Evolutionary conservation across 2,888 invertebrate genomes (phyloP).

Genomic region (Rhamphomyia laevipes): DNA sequence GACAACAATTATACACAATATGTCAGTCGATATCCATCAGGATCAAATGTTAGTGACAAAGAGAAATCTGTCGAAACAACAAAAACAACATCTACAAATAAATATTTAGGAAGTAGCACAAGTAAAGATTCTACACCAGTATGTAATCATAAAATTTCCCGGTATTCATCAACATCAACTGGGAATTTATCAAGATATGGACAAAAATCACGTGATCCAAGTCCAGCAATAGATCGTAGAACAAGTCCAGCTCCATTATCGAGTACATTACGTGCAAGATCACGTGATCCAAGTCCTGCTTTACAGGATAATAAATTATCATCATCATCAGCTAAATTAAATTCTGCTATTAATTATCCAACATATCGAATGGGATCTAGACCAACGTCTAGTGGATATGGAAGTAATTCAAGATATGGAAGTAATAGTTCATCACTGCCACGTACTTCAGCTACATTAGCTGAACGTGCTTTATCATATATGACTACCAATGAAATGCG

Average conservation of each 20-base stretch:
- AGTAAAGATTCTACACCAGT: not conserved
- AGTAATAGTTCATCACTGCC: not conserved
- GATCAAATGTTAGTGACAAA: conserved; percentile 18
- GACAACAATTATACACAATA: conserved; percentile 26
- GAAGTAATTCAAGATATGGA: conserved; percentile 15
- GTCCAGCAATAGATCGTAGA: conserved; percentile 30
- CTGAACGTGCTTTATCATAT: conserved; percentile 24
- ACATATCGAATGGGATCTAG: not conserved
- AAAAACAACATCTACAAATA: not conserved
- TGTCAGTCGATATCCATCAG: conserved; percentile 27
- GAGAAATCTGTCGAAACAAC: conserved; percentile 18
- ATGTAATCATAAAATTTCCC: conserved; percentile 7
- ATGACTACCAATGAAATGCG: conserved; percentile 34
- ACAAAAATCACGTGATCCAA: conserved; percentile 30
- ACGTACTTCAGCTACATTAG: conserved; percentile 13
- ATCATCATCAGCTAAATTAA: not conserved
- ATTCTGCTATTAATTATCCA: not conserved
- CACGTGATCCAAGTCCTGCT: conserved; percentile 42
- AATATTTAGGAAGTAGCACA: not conserved
- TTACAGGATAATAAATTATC: not conserved
- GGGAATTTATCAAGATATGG: conserved; percentile 26
- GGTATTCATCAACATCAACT: conserved; percentile 17
- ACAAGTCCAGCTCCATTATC: conserved; percentile 39
- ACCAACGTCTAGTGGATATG: not conserved
- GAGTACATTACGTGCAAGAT: conserved; percentile 25